Base-by-base conservation (phyloP, 2,888 invertebrate genomes). In the Corbicula japonica region DNA sequence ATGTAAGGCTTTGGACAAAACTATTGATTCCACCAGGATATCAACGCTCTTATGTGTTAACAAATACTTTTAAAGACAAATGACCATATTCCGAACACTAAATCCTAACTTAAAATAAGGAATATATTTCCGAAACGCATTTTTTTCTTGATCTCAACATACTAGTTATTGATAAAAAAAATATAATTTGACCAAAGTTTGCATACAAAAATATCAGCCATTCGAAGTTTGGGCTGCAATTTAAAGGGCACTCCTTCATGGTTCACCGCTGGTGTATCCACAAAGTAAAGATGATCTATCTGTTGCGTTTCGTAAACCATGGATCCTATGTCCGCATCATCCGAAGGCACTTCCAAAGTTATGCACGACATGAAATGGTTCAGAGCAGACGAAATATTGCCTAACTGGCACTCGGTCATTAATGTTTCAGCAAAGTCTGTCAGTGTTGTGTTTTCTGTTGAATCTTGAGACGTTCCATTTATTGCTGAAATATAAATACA, bases 351-450 rank as follows among this genome's bases (percentile, higher is more conserved):
- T n/a, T 38, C 41, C 15, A 83, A 66, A 18, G 73, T 61, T 15
- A 68, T 34, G 52, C 83, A 83, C 6, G n/a, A 34, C 1, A 65
- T 58, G 30, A 76, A 48, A 2, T 71, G 46, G 38, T 79, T 76
- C 30, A 83, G 46, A 0, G 56, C 35, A 6, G 68, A 6, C 0
- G 76, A 79, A 4, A 79, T 50, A 44, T 83, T 71, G 0, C 83
- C 83, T 15, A 80, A 77, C 68, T 86, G 84, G 58, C 85, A 85
- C 26, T 84, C 79, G 30, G 80, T 84, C n/a, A 86, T 79, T 4
- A 86, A 60, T 1, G 71, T 34, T 1, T 78, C 58, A n/a, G 81
- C 76, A 10, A 83, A 6, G 8, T 35, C 61, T 5, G 76, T 50
- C 4, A 82, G 83, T 10, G 63, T 28, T 18, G 60, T 41, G 10